Percentiles rank a stretch among this genome's conserved stretches.
Conservation (phyloP, 2,113 vertebrate genomes). For the Balaenoptera acutorostrata region DNA sequence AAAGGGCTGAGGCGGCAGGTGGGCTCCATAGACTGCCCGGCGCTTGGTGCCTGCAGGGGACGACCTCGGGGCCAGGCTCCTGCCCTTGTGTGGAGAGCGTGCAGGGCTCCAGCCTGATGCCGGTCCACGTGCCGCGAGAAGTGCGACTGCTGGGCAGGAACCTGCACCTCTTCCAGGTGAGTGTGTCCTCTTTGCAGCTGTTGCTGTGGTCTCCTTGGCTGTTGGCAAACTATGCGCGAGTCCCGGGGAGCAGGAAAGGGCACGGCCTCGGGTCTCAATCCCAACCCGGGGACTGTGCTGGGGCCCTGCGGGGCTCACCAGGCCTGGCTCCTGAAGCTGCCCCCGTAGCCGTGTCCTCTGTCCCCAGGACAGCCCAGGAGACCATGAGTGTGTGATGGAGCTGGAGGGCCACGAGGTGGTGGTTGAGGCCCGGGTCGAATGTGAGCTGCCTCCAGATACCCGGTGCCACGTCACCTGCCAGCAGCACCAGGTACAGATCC, state of each 20-base stretch:
- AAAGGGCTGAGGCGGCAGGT: background rate
- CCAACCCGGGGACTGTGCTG: background rate
- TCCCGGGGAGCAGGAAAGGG: background rate
- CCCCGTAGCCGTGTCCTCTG: background rate
- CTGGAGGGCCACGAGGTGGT: constrained; percentile 91
- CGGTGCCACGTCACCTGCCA: constrained; percentile 91
- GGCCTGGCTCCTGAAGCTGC: background rate
- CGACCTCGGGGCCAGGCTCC: constrained; percentile 84
- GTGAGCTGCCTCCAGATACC: constrained; percentile 83
- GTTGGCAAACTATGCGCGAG: fast-evolving
- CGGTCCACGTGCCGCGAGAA: constrained; percentile 88
- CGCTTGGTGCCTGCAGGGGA: constrained; percentile 78
- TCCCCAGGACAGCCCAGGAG: constrained; percentile 87
- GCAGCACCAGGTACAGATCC: constrained; percentile 80
- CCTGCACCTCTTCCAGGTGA: constrained; percentile 94
- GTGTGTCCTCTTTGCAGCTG: fast-evolving
- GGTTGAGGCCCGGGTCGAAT: constrained; percentile 89
- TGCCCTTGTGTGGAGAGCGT: constrained; percentile 95
- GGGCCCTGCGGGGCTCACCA: background rate
- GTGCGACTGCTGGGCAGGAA: constrained; percentile 91
- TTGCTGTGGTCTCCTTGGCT: background rate
- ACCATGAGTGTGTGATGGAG: constrained; percentile 91
- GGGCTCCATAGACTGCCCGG: constrained; percentile 1
- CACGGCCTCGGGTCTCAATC: background rate
- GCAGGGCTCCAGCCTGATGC: constrained; percentile 87